These are phyloP conservation scores for Cephalopterus ornatus DNA, from an alignment of 2,113 vertebrate species.

Conservation along the genomic window DNA sequence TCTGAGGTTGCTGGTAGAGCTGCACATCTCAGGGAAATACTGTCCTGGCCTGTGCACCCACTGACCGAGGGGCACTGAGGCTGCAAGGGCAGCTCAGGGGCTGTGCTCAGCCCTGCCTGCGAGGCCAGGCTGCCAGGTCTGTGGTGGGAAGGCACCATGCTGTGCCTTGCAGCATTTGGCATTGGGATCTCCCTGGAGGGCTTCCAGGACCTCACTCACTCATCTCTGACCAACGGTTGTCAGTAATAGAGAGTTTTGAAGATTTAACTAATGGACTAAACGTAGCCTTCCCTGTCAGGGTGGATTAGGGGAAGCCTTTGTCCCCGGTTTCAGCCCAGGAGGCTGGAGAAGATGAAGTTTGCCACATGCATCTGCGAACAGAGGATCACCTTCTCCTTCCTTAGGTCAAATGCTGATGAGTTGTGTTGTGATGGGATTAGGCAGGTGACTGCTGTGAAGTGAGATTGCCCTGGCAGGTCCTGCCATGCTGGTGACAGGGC, in stretches of 20 bases:
- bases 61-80: background rate
- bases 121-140: background rate
- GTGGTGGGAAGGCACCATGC: background rate
- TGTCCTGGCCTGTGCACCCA: background rate
- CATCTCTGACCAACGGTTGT: background rate
- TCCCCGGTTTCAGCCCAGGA: background rate
- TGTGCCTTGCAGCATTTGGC: background rate
- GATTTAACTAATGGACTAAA: slow-evolving; percentile 41
- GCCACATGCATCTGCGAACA: background rate
- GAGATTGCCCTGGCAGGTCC: slow-evolving; percentile 22
- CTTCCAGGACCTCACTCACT: slow-evolving; percentile 4
- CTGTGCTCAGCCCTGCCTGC: background rate
- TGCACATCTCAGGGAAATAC: background rate
- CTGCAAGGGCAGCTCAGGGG: background rate
- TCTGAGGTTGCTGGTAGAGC: background rate
- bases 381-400: background rate
- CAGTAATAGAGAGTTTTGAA: slow-evolving; percentile 12
- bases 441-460: background rate
- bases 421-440: slow-evolving; percentile 24
- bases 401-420: background rate
- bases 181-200: background rate
- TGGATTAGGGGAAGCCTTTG: slow-evolving; percentile 1
- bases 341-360: background rate
- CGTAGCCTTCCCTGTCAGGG: slow-evolving; percentile 28
- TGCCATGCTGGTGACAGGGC: background rate